These are phyloP conservation scores for Thymelicus sylvestris DNA, from an alignment of 2,888 invertebrate species.

Conservation along the genomic window DNA sequence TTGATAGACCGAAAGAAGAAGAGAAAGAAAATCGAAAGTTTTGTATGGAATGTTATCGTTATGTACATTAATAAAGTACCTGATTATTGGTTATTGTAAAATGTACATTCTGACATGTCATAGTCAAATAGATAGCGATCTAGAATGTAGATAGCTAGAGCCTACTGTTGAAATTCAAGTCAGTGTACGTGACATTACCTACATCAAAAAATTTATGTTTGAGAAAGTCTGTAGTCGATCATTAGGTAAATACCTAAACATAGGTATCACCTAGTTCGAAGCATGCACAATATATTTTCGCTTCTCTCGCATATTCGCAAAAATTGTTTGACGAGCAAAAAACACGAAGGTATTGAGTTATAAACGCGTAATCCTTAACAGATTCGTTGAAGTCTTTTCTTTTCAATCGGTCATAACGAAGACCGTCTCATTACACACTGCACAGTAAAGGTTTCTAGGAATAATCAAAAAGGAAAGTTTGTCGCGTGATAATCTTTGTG, in stretches of 20 bases:
- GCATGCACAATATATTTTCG: neutral
- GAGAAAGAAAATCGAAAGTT: neutral
- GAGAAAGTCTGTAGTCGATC: neutral
- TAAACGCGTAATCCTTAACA: slow-evolving; percentile 1
- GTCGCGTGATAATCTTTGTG: slow-evolving; percentile 33
- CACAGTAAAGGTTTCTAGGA: slow-evolving; percentile 38
- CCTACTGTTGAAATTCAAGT: no score
- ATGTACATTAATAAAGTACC: no score
- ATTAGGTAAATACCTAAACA: neutral
- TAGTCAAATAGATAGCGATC: no score
- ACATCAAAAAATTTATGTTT: neutral
- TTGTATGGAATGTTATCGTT: no score
- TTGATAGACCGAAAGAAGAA: no score
- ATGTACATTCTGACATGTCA: no score
- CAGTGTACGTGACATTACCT: neutral
- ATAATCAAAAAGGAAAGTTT: slow-evolving; percentile 35
- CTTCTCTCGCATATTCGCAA: neutral
- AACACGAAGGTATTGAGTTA: no score
- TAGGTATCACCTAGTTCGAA: neutral
- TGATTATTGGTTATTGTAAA: no score
- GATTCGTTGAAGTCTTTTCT: slow-evolving; percentile 57
- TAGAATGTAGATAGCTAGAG: no score
- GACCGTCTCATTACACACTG: slow-evolving; percentile 3
- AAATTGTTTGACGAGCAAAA: neutral
- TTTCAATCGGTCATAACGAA: slow-evolving; percentile 41